These are phyloP conservation scores for Sminthurides bifidus DNA, from an alignment of 1,140 invertebrate genomes.

Conservation along the genomic window DNA sequence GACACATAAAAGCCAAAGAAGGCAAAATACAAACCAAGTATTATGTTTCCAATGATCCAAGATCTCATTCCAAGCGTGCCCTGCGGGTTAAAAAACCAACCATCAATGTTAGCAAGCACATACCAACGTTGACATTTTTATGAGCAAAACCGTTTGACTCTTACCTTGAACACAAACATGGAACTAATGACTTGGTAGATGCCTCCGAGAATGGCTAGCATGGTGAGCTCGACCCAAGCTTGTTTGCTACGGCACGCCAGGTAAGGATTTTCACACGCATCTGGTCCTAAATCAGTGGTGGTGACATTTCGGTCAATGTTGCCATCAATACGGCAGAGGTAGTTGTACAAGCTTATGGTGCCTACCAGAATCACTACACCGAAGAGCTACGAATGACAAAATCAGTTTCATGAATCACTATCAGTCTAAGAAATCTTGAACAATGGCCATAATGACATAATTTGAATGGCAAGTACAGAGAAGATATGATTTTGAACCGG, in stretches of 20 bases:
- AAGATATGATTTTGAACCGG: no score
- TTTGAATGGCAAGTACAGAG: no score
- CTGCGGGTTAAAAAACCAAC: neutral
- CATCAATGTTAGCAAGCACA: neutral
- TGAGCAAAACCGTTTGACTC: neutral
- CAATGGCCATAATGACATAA: no score
- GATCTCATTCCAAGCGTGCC: neutral
- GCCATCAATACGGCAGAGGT: neutral
- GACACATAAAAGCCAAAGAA: neutral
- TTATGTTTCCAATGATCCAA: neutral
- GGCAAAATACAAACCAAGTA: neutral
- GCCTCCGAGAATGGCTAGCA: neutral
- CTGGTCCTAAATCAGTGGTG: neutral
- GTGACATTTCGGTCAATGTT: no score
- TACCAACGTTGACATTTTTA: neutral
- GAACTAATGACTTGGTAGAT: neutral
- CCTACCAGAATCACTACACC: neutral
- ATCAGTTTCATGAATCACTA: neutral
- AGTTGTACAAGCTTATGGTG: neutral
- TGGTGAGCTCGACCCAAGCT: neutral
- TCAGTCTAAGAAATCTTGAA: no score
- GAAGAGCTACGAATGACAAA: neutral
- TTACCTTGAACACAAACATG: neutral
- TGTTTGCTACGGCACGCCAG: neutral
- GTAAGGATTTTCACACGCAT: neutral